Base-by-base conservation (phyloP, 2,797 vertebrate genomes). In the Gymnopithys bicolor region DNA sequence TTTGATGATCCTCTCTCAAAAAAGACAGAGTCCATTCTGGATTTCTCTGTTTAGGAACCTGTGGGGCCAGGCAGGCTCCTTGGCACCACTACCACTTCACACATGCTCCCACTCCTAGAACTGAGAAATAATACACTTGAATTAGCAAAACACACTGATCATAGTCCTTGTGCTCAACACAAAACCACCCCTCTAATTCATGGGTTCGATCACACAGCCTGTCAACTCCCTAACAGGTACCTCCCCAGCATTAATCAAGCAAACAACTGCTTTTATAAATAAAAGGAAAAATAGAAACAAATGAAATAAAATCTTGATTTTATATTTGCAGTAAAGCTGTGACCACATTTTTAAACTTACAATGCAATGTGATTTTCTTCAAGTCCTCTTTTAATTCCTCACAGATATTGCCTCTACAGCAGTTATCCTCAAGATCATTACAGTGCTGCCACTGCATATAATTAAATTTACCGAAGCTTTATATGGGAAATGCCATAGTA, bases 391-490 rank as follows among this genome's bases (percentile, higher is more conserved):
- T 84, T 69, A 94, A 94, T 68, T 93, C 60, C 49, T 77, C 89
- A 90, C 15, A 82, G 74, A 84, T 64, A 88, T 8, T 74, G 80
- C 67, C 84, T 88, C 67, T 62, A 62, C 46, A 74, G 49, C 51
- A 84, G 77, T 70, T 91, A 90, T 86, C 93, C 80, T 89, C 60
- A 83, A 88, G 75, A 97, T 90, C 91, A 70, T 67, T 74, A 80
- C 58, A 68, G 43, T 55, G 70, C 33, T 88, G 83, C 60, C 80
- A 84, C 60, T 25, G 63, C 80, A 93, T 56, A 74, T 68, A 91
- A 96, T 91, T 95, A 91, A 93, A 91, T 62, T 78, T 51, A 67
- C 46, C 32, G 60, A 58, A 63, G n/a, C 49, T 94, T 91, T 84
- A 80, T 45, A 87, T 22, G 28, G 67, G 27, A 30, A 78, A 69